Evolutionary conservation across 2,797 vertebrate species (phyloP).

Genomic region (Girardinus metallicus): DNA sequence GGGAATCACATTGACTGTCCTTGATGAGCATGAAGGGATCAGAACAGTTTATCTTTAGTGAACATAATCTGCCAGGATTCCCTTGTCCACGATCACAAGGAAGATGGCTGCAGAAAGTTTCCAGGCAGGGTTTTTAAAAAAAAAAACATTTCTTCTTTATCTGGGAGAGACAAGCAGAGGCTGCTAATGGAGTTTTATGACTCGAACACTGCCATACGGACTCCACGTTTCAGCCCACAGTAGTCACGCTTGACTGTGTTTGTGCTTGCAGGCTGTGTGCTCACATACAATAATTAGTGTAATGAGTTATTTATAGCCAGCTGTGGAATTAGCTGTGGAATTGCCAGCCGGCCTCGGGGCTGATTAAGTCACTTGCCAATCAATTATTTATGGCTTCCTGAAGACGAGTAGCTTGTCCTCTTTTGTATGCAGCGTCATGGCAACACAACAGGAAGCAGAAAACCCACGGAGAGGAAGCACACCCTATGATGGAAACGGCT

Average conservation of each 20-base stretch:
- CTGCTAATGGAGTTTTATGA: conserved; percentile 30
- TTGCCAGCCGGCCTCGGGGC: conserved; percentile 73
- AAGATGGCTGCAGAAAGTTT: conserved; percentile 20
- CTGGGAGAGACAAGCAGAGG: conserved; percentile 3
- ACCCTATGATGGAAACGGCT: conserved; percentile 63
- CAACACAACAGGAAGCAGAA: conserved; percentile 85
- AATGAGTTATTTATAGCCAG: conserved; percentile 84
- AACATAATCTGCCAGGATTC: conserved; percentile 38
- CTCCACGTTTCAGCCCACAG: conserved; percentile 51
- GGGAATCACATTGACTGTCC: conserved; percentile 60
- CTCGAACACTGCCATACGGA: conserved; percentile 53
- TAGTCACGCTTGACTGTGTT: conserved; percentile 71
- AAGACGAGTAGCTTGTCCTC: conserved; percentile 78
- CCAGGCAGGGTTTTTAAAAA: background rate
- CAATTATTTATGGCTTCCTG: conserved; percentile 83
- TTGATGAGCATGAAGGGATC: conserved; percentile 41
- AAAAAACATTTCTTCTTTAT: conserved; percentile 19
- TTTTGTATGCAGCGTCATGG: conserved; percentile 79
- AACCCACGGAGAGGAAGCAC: conserved; percentile 74
- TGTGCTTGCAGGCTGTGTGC: conserved; percentile 68
- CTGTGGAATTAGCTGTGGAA: conserved; percentile 78
- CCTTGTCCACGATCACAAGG: conserved; percentile 1
- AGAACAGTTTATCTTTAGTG: conserved; percentile 55
- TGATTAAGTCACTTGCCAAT: conserved; percentile 82
- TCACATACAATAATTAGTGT: conserved; percentile 78